Percentiles rank a stretch among this genome's conserved stretches.
phyloP scores from a whole-genome alignment of 1,140 invertebrate species.

The Cryptotermes secundus region DNA sequence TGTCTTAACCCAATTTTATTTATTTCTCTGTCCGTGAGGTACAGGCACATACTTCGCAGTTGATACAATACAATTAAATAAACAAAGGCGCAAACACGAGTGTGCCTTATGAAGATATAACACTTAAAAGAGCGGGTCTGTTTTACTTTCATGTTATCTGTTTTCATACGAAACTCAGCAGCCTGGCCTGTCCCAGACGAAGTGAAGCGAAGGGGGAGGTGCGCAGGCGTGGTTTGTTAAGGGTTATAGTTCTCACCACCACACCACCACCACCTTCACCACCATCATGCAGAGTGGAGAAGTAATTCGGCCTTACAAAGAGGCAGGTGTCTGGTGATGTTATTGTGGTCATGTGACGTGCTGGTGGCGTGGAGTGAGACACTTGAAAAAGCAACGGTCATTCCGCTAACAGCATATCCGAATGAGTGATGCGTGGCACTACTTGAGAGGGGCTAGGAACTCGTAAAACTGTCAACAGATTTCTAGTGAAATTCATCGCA shows the following conservation, averaged over 20 bases:
- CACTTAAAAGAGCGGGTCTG: not conserved
- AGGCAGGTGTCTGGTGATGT: not conserved
- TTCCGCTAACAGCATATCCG: not conserved
- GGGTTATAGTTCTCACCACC: conserved; percentile 8
- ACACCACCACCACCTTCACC: too few species aligned
- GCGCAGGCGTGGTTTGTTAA: conserved; percentile 9
- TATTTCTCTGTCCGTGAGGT: too few species aligned
- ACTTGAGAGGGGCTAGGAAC: not conserved
- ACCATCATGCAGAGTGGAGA: not conserved
- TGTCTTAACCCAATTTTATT: too few species aligned
- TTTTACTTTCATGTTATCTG: not conserved
- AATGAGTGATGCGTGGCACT: not conserved
- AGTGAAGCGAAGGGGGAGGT: not conserved
- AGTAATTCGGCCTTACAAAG: not conserved
- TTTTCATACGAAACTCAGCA: not conserved
- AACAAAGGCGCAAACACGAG: too few species aligned
- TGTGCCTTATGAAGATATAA: too few species aligned
- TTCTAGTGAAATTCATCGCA: not conserved
- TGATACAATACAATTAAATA: too few species aligned
- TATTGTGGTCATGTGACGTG: conserved; percentile 15
- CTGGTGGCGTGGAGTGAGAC: not conserved
- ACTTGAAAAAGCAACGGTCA: not conserved
- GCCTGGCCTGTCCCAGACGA: not conserved
- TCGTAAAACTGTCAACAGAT: not conserved
- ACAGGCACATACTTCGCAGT: too few species aligned